phyloP scores from a whole-genome alignment of 1,140 invertebrate species.

The Drosophila repletoides region DNA sequence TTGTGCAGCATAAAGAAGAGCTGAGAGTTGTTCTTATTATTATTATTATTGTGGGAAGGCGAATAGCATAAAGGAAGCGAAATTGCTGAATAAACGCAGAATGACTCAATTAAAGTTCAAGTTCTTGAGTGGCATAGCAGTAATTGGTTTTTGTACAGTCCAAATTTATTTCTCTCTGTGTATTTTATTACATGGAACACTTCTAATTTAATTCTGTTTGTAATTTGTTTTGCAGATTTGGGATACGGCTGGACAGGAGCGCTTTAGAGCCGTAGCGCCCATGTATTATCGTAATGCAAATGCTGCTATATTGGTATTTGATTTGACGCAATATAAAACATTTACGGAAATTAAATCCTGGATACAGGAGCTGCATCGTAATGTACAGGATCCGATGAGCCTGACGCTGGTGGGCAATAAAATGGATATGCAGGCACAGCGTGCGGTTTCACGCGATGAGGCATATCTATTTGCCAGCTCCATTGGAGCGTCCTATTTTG shows the following conservation, averaged over 20 bases:
- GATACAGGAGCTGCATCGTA: constrained; percentile 90
- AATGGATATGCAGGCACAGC: constrained; percentile 87
- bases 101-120: constrained; percentile 70
- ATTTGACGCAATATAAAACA: constrained; percentile 89
- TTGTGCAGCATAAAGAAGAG: constrained; percentile 49
- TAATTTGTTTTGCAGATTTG: constrained; percentile 88
- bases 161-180: too few relatives aligned
- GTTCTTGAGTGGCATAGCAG: constrained; percentile 7
- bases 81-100: constrained; percentile 64
- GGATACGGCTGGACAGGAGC: constrained; percentile 95
- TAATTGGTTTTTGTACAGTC: constrained; percentile 2
- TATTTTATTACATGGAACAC: too few relatives aligned
- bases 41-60: constrained; percentile 74
- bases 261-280: constrained; percentile 93
- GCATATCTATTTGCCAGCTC: constrained; percentile 89
- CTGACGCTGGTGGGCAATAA: constrained; percentile 94
- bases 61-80: too few relatives aligned
- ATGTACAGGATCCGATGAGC: constrained; percentile 89
- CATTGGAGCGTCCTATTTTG: constrained; percentile 93
- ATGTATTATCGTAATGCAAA: constrained; percentile 97
- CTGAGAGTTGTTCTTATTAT: constrained; percentile 50
- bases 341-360: constrained; percentile 90
- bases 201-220: too few relatives aligned
- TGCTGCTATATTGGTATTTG: constrained; percentile 93
- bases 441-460: constrained; percentile 86